Evolutionary conservation across 1,140 invertebrate species (phyloP).

Genomic region (Goniozus legneri): DNA sequence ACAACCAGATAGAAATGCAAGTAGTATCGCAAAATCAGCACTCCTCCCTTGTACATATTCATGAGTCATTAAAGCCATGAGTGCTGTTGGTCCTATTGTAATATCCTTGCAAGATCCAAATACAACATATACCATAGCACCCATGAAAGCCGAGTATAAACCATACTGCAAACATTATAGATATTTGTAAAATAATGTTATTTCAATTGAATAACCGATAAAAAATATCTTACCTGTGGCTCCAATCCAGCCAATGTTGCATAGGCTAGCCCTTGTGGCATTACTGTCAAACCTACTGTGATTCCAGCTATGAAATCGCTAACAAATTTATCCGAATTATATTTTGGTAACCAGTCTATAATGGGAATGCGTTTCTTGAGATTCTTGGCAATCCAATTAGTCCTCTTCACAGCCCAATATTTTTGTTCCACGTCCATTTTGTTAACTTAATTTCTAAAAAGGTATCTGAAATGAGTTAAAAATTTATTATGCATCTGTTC

Average conservation of each 20-base stretch:
- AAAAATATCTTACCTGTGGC: slow-evolving; percentile 62
- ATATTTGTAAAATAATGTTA: neutral
- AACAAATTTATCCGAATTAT: slow-evolving; percentile 67
- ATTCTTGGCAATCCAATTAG: slow-evolving; percentile 25
- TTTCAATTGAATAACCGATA: neutral
- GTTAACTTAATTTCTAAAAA: too few species aligned
- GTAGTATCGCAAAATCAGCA: slow-evolving; percentile 75
- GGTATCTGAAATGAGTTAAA: neutral
- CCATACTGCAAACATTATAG: slow-evolving; percentile 67
- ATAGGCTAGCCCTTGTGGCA: slow-evolving; percentile 86
- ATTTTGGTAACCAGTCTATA: slow-evolving; percentile 67
- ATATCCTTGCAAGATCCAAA: slow-evolving; percentile 90
- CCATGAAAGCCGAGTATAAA: slow-evolving; percentile 88
- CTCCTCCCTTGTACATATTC: slow-evolving; percentile 67
- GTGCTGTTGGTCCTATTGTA: slow-evolving; percentile 82
- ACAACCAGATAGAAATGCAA: slow-evolving; percentile 79
- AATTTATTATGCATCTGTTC: neutral
- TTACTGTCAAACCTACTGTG: slow-evolving; percentile 83
- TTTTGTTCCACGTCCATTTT: slow-evolving; percentile 20
- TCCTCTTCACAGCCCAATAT: slow-evolving; percentile 22
- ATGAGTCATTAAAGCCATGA: slow-evolving; percentile 80
- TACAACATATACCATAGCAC: slow-evolving; percentile 85
- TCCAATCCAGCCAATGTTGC: slow-evolving; percentile 78
- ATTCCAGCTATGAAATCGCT: slow-evolving; percentile 78
- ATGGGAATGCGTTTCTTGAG: slow-evolving; percentile 58